Percentiles rank a stretch among this genome's conserved stretches.
Conservation (phyloP, 2,888 invertebrate species). For the Dryococelus australis region DNA sequence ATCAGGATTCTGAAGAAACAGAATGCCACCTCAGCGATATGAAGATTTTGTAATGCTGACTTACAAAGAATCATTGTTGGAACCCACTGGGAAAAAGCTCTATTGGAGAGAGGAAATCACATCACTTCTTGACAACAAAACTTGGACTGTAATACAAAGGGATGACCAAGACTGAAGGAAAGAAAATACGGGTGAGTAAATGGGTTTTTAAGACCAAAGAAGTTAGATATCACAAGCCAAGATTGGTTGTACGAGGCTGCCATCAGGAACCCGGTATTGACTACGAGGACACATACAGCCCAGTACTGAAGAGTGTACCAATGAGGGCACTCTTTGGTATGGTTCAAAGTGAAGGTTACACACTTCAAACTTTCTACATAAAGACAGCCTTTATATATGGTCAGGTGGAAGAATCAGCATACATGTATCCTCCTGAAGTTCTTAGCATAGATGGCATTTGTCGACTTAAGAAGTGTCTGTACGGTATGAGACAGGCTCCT, state of each 20-base stretch:
- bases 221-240: not conserved
- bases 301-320: not conserved
- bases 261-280: not conserved
- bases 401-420: not conserved
- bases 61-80: not conserved
- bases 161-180: not conserved
- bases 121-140: not conserved
- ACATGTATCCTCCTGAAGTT: not conserved
- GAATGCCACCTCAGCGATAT: not conserved
- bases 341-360: not conserved
- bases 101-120: not conserved
- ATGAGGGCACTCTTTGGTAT: not conserved
- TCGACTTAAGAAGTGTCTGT: not conserved
- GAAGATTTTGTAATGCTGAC: not conserved
- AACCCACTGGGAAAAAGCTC: not conserved
- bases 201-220: not conserved
- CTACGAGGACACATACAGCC: not conserved
- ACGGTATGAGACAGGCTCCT: not conserved
- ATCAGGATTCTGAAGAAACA: not conserved
- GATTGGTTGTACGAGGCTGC: not conserved
- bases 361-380: not conserved
- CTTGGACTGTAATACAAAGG: not conserved
- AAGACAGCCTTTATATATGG: not conserved
- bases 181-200: not conserved
- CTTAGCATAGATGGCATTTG: no score